These are phyloP conservation scores for Priocnemis perturbator DNA, from an alignment of 2,888 invertebrate genomes.

Conservation along the genomic window DNA sequence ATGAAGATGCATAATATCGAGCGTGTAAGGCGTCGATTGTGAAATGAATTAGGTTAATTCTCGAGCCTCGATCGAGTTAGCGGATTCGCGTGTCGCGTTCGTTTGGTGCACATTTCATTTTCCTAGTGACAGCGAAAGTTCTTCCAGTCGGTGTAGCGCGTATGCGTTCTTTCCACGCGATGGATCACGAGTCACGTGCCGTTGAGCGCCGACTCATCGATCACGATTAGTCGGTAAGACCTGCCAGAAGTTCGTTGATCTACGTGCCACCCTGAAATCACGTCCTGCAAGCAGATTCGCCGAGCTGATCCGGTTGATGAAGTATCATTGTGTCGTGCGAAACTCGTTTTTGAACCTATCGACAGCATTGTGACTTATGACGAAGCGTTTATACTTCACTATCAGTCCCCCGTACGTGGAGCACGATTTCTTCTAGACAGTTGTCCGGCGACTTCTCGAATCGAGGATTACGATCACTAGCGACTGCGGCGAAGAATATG, in stretches of 20 bases:
- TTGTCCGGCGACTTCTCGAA: slow-evolving; percentile 23
- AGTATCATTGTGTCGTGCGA: no score
- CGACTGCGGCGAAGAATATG: no score
- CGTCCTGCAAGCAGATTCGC: slow-evolving; percentile 11
- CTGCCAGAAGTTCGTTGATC: slow-evolving; percentile 48
- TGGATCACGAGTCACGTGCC: slow-evolving; percentile 47
- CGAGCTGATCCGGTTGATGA: no score
- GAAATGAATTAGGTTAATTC: no score
- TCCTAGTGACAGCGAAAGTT: slow-evolving; percentile 31
- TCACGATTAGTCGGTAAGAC: slow-evolving; percentile 47
- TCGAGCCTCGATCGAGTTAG: no score
- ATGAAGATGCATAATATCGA: no score
- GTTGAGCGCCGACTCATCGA: slow-evolving; percentile 40
- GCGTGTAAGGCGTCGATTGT: no score
- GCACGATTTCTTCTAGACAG: slow-evolving; percentile 27
- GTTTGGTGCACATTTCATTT: slow-evolving; percentile 4
- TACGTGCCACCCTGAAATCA: slow-evolving; percentile 38
- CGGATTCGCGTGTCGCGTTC: no score
- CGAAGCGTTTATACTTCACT: not conserved
- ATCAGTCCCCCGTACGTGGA: not conserved
- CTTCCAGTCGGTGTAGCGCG: slow-evolving; percentile 36
- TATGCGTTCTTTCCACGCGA: slow-evolving; percentile 43
- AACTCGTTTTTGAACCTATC: no score
- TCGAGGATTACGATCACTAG: slow-evolving; percentile 34
- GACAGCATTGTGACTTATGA: no score